A percentile compares a stretch with the other conserved stretches of the same genome.
phyloP scores from a whole-genome alignment of 2,113 vertebrate species.

The Macquaria australasica region DNA sequence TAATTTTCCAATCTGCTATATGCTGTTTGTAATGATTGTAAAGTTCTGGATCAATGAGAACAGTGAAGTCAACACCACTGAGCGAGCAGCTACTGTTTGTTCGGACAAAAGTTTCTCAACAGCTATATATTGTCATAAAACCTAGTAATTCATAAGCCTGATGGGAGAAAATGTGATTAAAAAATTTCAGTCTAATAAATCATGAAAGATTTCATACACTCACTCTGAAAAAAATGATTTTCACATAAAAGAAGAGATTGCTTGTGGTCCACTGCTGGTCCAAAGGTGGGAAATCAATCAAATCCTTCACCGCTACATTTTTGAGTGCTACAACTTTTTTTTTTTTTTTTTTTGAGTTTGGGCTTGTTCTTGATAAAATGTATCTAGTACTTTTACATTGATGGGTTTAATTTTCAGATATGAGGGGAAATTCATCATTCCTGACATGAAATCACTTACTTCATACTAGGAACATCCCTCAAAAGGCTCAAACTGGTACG shows the following conservation, averaged over 20 bases:
- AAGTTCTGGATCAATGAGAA: conserved; percentile 13
- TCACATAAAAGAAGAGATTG: conserved; percentile 66
- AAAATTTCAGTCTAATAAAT: conserved; percentile 66
- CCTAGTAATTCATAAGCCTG: conserved; percentile 33
- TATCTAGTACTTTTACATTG: not conserved
- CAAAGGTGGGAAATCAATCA: conserved; percentile 63
- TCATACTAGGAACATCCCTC: not conserved
- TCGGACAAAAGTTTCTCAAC: conserved; percentile 20
- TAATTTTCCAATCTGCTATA: not conserved
- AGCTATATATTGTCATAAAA: conserved; percentile 41
- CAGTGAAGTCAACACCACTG: conserved; percentile 1
- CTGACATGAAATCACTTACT: not conserved
- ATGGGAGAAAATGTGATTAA: conserved; percentile 63
- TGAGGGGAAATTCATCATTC: not conserved
- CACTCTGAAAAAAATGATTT: conserved; percentile 59
- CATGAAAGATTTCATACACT: conserved; percentile 48
- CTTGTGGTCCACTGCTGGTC: conserved; percentile 43
- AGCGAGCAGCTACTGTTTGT: conserved; percentile 2
- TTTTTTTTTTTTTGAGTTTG: not conserved
- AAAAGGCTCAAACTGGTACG: not conserved
- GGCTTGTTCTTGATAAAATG: conserved; percentile 1
- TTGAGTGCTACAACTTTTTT: not conserved
- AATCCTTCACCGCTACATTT: conserved; percentile 24
- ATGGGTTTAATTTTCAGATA: not conserved
- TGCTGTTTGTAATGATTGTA: not conserved